These are phyloP conservation scores for Shargacucullia verbasci DNA, from an alignment of 2,888 invertebrate genomes.

Conservation along the genomic window DNA sequence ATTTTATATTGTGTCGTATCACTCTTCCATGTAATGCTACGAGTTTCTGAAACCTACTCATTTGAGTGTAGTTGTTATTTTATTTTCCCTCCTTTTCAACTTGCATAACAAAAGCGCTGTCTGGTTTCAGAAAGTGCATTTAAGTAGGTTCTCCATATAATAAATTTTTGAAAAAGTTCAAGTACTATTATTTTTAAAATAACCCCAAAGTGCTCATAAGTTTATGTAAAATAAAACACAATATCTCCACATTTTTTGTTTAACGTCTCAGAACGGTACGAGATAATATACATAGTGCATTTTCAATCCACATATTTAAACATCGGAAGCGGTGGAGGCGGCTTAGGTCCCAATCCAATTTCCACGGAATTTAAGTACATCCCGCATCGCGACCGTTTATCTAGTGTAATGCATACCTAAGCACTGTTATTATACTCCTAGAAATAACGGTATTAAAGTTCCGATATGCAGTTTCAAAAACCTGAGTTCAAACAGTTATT, in stretches of 20 bases:
- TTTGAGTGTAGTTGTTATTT: slow-evolving; percentile 24
- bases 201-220: too few relatives aligned
- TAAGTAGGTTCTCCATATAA: too few relatives aligned
- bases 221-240: too few relatives aligned
- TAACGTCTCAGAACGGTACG: neutral
- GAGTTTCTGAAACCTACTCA: slow-evolving; percentile 40
- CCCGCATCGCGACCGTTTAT: slow-evolving; percentile 54
- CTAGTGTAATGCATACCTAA: slow-evolving; percentile 40
- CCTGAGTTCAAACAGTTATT: too few relatives aligned
- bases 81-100: slow-evolving; percentile 13
- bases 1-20: slow-evolving; percentile 64
- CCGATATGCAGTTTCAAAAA: too few relatives aligned
- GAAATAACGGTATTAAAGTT: slow-evolving; percentile 6
- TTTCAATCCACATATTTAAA: slow-evolving; percentile 40
- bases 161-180: too few relatives aligned
- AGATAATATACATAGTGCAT: slow-evolving; percentile 6
- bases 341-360: slow-evolving; percentile 65
- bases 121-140: too few relatives aligned
- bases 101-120: too few relatives aligned
- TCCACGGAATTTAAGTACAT: slow-evolving; percentile 49
- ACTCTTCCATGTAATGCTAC: slow-evolving; percentile 60
- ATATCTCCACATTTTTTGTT: too few relatives aligned
- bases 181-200: too few relatives aligned
- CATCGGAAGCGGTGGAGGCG: slow-evolving; percentile 32
- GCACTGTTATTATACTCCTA: slow-evolving; percentile 12